Conservation (phyloP, 2,888 invertebrate species). For the Pristionchus maxplancki region DNA sequence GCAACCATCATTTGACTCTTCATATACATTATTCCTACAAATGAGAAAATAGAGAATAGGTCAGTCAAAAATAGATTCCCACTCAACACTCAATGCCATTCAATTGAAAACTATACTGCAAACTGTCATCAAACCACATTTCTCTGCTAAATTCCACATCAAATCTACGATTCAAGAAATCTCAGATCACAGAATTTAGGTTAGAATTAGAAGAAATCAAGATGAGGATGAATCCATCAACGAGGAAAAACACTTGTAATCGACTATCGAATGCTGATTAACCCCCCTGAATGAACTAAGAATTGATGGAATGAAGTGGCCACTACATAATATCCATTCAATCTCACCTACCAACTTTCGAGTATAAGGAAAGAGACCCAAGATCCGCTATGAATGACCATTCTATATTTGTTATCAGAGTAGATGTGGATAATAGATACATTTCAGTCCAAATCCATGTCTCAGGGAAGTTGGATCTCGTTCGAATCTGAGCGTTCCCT, state of each 20-base stretch:
- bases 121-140: neutral
- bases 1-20: neutral
- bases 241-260: no score
- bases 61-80: neutral
- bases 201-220: neutral
- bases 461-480: conserved; percentile 54
- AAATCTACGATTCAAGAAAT: neutral
- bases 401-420: neutral
- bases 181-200: neutral
- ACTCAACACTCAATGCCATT: neutral
- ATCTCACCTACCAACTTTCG: no score
- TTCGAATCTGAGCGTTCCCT: neutral
- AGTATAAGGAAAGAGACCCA: no score
- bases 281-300: no score
- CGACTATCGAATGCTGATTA: no score
- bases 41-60: neutral
- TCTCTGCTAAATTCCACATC: neutral
- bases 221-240: neutral
- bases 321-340: no score
- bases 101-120: neutral
- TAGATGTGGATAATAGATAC: neutral
- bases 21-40: neutral
- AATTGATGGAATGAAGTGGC: no score
- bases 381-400: no score
- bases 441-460: conserved; percentile 56